phyloP scores from a whole-genome alignment of 2,113 vertebrate genomes.

The Gnathonemus longibarbis region DNA sequence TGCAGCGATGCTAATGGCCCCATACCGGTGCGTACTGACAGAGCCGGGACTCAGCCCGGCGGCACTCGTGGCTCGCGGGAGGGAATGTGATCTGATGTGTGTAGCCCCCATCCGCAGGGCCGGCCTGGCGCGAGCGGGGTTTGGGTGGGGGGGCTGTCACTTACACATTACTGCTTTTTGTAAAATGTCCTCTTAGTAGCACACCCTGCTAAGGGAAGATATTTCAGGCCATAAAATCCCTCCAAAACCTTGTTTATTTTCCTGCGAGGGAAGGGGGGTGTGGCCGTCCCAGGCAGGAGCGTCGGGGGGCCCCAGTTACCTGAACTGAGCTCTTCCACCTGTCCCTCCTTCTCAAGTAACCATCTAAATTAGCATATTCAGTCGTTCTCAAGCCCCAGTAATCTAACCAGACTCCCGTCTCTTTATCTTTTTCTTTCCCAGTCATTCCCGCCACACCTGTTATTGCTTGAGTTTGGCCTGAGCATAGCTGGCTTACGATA shows the following conservation, averaged over 20 bases:
- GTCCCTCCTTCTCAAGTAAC: neutral
- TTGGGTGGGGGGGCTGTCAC: neutral
- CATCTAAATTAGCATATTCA: neutral
- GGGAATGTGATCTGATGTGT: constrained; percentile 23
- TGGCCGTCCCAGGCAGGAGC: neutral
- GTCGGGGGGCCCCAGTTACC: neutral
- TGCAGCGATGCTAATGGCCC: neutral
- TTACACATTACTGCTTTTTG: neutral
- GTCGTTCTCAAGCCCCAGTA: neutral
- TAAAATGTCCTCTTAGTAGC: neutral
- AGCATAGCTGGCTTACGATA: neutral
- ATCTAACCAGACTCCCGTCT: neutral
- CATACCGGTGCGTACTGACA: neutral
- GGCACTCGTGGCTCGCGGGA: constrained; percentile 21
- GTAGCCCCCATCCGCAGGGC: neutral
- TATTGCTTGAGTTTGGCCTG: neutral
- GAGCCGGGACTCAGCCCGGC: neutral
- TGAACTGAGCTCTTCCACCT: neutral
- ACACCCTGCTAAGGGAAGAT: neutral
- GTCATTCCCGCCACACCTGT: neutral
- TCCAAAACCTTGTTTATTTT: neutral
- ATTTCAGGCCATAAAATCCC: neutral
- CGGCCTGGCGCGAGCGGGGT: constrained; percentile 14
- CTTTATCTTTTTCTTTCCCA: neutral
- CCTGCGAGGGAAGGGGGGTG: neutral